Evolutionary conservation across 2,113 vertebrate species (phyloP).

Genomic region (Petromus typicus): DNA sequence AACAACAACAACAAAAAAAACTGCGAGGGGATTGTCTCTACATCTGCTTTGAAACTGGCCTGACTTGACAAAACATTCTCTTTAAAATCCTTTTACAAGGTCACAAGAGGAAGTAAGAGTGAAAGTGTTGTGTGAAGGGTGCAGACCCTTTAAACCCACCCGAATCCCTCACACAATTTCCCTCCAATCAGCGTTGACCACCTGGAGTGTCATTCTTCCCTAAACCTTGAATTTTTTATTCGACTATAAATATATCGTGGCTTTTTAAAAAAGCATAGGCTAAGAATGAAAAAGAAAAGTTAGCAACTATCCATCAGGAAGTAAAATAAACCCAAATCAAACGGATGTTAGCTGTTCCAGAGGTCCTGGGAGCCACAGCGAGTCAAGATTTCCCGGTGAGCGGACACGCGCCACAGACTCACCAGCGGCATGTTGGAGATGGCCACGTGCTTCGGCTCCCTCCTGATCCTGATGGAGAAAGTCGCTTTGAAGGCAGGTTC

Average conservation of each 20-base stretch:
- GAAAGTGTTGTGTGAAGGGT: background rate
- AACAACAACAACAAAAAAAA: too few species aligned
- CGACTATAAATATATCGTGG: background rate
- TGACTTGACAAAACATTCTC: background rate
- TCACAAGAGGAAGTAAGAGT: background rate
- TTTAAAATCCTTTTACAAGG: constrained; percentile 10
- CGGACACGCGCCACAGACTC: constrained; percentile 6
- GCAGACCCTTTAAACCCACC: background rate
- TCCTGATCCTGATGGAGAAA: constrained; percentile 90
- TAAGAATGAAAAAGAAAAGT: constrained; percentile 26
- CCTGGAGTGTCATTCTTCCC: background rate
- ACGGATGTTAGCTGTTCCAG: background rate
- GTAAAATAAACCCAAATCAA: background rate
- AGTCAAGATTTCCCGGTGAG: background rate
- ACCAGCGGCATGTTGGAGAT: constrained; percentile 96
- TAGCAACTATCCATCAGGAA: background rate
- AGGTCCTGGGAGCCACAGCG: background rate
- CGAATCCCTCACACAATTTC: background rate
- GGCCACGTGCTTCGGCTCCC: constrained; percentile 89
- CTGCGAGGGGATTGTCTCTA: background rate
- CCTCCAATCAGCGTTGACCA: background rate
- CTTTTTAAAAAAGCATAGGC: background rate
- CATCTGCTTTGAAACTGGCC: background rate
- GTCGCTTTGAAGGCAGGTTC: constrained; percentile 95
- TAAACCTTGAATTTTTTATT: constrained; percentile 20